These are phyloP conservation scores for Microctenopoma lineatum DNA, from an alignment of 2,797 vertebrate species.

Conservation along the genomic window DNA sequence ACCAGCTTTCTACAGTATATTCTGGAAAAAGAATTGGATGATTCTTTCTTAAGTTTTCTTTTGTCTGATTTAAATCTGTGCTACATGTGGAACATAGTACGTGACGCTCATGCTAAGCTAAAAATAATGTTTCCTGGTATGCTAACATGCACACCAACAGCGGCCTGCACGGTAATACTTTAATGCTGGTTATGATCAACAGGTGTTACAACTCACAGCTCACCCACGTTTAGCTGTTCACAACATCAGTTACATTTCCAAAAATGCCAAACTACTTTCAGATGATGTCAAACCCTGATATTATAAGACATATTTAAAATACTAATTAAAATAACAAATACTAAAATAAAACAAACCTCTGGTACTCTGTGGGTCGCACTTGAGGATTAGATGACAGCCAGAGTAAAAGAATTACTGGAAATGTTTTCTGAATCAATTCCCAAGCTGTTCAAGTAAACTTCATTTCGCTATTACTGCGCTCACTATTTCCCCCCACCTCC, in stretches of 20 bases:
- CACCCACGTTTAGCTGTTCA: no score
- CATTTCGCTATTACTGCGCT: conserved; percentile 54
- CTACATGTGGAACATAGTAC: no score
- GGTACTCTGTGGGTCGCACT: not conserved
- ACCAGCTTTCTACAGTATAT: no score
- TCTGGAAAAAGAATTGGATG: no score
- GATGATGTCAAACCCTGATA: not conserved
- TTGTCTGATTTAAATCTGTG: no score
- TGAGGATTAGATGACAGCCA: conserved; percentile 12
- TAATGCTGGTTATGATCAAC: no score
- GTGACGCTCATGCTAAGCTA: no score
- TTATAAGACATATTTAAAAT: not conserved
- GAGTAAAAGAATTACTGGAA: conserved; percentile 34
- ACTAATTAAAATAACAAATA: not conserved
- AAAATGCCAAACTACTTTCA: not conserved
- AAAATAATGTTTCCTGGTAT: no score
- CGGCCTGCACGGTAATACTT: no score
- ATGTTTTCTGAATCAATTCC: conserved; percentile 49
- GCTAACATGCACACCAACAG: no score
- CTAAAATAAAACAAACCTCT: not conserved
- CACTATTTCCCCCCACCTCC: conserved; percentile 58
- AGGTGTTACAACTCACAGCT: no score
- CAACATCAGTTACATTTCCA: not conserved
- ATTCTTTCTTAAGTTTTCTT: no score
- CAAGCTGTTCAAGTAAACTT: conserved; percentile 54